Conservation (phyloP, 2,113 vertebrate genomes). For the Neoarius graeffei region DNA sequence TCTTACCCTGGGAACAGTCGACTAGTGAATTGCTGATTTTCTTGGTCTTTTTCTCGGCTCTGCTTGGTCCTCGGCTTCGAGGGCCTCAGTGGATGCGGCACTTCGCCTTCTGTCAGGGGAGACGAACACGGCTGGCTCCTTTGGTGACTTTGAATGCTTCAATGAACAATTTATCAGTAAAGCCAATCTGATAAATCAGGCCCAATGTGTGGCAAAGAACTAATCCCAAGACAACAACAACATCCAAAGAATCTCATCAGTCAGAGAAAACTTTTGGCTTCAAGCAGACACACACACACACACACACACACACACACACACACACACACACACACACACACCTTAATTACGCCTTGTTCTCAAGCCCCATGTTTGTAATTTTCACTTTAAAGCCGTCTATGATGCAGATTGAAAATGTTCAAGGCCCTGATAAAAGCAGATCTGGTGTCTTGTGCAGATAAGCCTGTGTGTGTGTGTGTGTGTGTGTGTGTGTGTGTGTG, state of each 20-base stretch:
- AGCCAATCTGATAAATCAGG: not conserved
- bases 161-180: not conserved
- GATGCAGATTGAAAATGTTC: conserved; percentile 72
- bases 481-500: conserved; percentile 4
- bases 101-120: too few species aligned
- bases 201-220: not conserved
- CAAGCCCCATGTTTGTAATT: conserved; percentile 67
- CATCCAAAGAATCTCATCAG: conserved; percentile 23
- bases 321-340: conserved; percentile 22
- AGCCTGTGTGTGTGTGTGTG: conserved; percentile 60
- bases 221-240: not conserved
- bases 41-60: too few species aligned
- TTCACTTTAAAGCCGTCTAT: conserved; percentile 67
- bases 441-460: conserved; percentile 75
- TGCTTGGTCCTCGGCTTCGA: too few species aligned
- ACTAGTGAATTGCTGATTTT: too few species aligned
- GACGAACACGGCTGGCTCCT: too few species aligned
- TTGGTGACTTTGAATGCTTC: not conserved
- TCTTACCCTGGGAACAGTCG: too few species aligned
- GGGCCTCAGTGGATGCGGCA: too few species aligned
- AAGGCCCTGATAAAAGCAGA: conserved; percentile 69
- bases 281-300: conserved; percentile 52
- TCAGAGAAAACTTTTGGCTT: conserved; percentile 55
- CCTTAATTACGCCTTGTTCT: conserved; percentile 68
- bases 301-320: not conserved